These are phyloP conservation scores for Eurosta solidaginis DNA, from an alignment of 1,140 invertebrate genomes.

Conservation along the genomic window DNA sequence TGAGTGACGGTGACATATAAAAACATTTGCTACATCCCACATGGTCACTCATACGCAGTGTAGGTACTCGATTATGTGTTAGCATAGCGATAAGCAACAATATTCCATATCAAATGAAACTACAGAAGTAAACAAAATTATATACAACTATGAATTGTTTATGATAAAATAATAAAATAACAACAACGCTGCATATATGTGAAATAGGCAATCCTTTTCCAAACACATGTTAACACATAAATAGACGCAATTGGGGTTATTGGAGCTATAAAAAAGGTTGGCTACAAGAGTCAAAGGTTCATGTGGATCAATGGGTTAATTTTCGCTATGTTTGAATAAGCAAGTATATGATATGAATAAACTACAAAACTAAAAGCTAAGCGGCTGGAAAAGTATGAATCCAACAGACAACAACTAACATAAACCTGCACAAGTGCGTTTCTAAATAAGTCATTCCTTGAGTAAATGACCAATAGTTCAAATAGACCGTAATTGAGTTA, in stretches of 20 bases:
- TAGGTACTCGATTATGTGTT: too few species aligned
- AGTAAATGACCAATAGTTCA: too few species aligned
- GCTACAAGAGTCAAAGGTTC: neutral
- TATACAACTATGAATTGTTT: neutral
- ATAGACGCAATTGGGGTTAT: neutral
- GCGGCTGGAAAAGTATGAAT: too few species aligned
- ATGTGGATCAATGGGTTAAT: neutral
- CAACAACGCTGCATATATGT: neutral
- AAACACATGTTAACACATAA: neutral
- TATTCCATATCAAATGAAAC: neutral
- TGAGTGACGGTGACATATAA: neutral
- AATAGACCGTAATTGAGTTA: too few species aligned
- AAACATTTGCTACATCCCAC: neutral
- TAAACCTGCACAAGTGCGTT: too few species aligned
- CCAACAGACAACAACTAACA: neutral
- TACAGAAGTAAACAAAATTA: neutral
- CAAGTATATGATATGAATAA: neutral
- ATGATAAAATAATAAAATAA: slow-evolving; percentile 3
- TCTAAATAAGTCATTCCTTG: too few species aligned
- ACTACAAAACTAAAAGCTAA: neutral
- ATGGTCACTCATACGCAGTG: slow-evolving; percentile 24
- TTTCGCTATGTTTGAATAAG: neutral
- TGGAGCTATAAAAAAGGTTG: neutral
- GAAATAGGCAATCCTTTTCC: neutral
- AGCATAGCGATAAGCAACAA: neutral